A percentile compares a stretch with the other conserved stretches of the same genome.
These are phyloP conservation scores for Hylaeus volcanicus DNA, from an alignment of 1,140 invertebrate species.

Conservation along the genomic window DNA sequence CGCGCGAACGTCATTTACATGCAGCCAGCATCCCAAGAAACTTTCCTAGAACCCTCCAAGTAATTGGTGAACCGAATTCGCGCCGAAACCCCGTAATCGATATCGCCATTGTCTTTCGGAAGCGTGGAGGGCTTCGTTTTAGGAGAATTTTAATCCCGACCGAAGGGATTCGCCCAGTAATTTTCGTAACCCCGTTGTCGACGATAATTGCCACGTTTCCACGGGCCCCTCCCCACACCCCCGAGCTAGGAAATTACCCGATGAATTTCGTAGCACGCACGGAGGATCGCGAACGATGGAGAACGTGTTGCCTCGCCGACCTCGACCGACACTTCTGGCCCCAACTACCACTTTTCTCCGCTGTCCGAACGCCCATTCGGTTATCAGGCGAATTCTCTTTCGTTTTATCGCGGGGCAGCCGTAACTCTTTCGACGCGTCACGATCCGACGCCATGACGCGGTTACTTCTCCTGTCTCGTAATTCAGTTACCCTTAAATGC, in stretches of 20 bases:
- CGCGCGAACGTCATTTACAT: not conserved
- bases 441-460: not conserved
- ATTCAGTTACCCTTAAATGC: conserved; percentile 25
- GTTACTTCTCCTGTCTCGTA: conserved; percentile 22
- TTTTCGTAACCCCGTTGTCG: conserved; percentile 56
- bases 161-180: conserved; percentile 41
- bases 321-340: conserved; percentile 56
- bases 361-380: conserved; percentile 39
- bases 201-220: conserved; percentile 61
- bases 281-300: not conserved
- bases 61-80: conserved; percentile 38
- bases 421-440: conserved; percentile 4
- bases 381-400: conserved; percentile 27
- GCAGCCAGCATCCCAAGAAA: not conserved
- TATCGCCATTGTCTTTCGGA: conserved; percentile 59
- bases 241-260: conserved; percentile 38
- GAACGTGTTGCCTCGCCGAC: conserved; percentile 57
- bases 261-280: conserved; percentile 48
- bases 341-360: conserved; percentile 51
- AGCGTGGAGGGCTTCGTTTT: conserved; percentile 57
- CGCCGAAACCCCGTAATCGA: conserved; percentile 56
- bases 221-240: conserved; percentile 11
- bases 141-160: conserved; percentile 61
- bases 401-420: conserved; percentile 27
- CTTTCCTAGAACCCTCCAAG: conserved; percentile 3